Percentiles rank a stretch among this genome's conserved stretches.
Conservation (phyloP, 2,888 invertebrate genomes). For the Alitta virens region DNA sequence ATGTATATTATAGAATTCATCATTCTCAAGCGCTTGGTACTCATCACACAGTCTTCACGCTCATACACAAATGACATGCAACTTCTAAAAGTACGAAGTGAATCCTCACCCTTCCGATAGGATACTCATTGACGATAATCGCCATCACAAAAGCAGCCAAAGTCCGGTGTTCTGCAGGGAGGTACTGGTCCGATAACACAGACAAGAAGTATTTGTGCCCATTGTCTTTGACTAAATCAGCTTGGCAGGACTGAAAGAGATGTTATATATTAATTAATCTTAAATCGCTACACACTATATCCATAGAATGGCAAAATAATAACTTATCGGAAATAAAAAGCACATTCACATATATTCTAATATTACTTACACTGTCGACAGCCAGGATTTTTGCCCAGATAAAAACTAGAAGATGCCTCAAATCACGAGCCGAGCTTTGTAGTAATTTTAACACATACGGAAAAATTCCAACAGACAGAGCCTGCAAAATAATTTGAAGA, state of each 20-base stretch:
- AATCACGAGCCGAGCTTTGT: conserved; percentile 89
- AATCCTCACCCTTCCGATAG: conserved; percentile 73
- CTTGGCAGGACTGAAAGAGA: conserved; percentile 79
- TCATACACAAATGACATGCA: too few relatives aligned
- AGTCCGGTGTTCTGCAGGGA: conserved; percentile 82
- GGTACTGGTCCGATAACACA: conserved; percentile 81
- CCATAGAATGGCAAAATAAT: background rate
- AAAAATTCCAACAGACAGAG: conserved; percentile 95
- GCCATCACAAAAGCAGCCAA: conserved; percentile 93
- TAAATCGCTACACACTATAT: background rate
- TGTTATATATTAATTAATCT: background rate
- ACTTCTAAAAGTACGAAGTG: too few relatives aligned
- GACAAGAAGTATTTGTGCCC: conserved; percentile 93
- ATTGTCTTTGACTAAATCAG: conserved; percentile 87
- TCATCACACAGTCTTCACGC: too few relatives aligned
- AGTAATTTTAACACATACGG: conserved; percentile 96
- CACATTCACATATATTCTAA: background rate
- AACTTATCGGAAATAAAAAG: background rate
- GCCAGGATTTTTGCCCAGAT: conserved; percentile 99
- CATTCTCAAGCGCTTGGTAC: too few relatives aligned
- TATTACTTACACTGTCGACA: conserved; percentile 78
- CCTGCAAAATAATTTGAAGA: conserved; percentile 55
- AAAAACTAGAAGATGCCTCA: conserved; percentile 89
- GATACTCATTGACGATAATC: conserved; percentile 86
- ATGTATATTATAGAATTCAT: background rate